Conservation (phyloP, 2,113 vertebrate species). For the Entomyzon cyanotis region DNA sequence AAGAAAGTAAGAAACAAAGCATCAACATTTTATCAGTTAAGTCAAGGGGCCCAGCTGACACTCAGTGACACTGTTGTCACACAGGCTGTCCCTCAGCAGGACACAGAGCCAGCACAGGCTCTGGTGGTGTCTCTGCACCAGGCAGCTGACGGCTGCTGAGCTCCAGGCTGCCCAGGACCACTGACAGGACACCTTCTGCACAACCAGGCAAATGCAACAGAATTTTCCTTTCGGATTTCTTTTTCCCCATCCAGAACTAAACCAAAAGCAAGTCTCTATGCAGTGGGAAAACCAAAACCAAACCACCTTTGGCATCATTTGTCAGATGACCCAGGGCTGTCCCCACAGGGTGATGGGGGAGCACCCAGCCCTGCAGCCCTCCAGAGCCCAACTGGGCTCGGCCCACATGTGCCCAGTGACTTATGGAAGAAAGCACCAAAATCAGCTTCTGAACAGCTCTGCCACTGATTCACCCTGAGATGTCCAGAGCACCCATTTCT, state of each 20-base stretch:
- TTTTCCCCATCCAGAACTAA: background rate
- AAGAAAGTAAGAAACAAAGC: background rate
- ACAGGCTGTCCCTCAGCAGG: background rate
- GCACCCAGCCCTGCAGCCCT: background rate
- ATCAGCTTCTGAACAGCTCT: background rate
- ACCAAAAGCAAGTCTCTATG: background rate
- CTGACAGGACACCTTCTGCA: background rate
- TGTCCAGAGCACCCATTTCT: rapidly evolving
- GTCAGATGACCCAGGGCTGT: background rate
- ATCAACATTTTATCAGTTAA: background rate
- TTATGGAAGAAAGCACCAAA: background rate
- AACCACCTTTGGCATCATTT: background rate
- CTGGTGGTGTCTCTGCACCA: too few relatives aligned
- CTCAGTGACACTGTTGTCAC: background rate
- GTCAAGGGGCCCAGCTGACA: background rate
- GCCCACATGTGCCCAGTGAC: rapidly evolving
- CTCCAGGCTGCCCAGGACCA: background rate
- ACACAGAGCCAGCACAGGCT: too few relatives aligned
- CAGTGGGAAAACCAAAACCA: background rate
- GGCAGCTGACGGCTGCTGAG: background rate
- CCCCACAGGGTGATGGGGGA: background rate
- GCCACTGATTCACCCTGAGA: rapidly evolving
- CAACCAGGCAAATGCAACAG: background rate
- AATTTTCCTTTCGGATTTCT: background rate
- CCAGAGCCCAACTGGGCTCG: background rate